Evolutionary conservation across 2,888 invertebrate genomes (phyloP), one percentile per base, ranked within the genome.

Genomic region (Philereme vetulata): DNA sequence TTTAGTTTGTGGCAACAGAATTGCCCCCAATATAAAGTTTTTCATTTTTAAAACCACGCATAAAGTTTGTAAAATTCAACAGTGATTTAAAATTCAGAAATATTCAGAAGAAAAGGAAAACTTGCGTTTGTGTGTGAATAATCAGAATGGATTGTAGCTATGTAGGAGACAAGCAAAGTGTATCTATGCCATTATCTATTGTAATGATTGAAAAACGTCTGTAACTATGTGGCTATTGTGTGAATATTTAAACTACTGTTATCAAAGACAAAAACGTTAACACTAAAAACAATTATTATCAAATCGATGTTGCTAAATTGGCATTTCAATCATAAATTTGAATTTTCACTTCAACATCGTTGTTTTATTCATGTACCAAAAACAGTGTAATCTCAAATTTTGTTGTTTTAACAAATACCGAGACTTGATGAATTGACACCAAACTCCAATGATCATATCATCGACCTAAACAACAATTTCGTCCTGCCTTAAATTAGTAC

Each of bases 151-250:
- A 42, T 44, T 58, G 55, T 59, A 47, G 35, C 54, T 66, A 65
- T 65, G 43, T 46, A 56, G 51, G 46, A 67, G 59, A 66, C 60
- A 71, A 67, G 67, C 67, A 66, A 58, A 62, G 61, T 66, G 67
- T 62, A 53, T 60, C 60, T 71, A 68, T 64, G 65, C 60, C 51
- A 62, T 51, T 54, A 67, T 65, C 64, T 60, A 67, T 62, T 65
- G 64, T 65, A 67, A 64, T 61, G 60, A 66, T 62, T 71, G 46
- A 66, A 67, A 67, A 71, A 66, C 46, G 21, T 57, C 55, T 67
- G 62, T 65, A 63, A 64, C 64, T 68, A 68, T 62, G 65, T 63
- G 61, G 51, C 65, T 71, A 71, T 64, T 67, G 65, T 49, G 49
- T 67, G 62, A 67, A 63, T 62, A 62, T 66, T 60, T 60, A 64